Conservation (phyloP, 2,113 vertebrate species). For the Stercorarius parasiticus region DNA sequence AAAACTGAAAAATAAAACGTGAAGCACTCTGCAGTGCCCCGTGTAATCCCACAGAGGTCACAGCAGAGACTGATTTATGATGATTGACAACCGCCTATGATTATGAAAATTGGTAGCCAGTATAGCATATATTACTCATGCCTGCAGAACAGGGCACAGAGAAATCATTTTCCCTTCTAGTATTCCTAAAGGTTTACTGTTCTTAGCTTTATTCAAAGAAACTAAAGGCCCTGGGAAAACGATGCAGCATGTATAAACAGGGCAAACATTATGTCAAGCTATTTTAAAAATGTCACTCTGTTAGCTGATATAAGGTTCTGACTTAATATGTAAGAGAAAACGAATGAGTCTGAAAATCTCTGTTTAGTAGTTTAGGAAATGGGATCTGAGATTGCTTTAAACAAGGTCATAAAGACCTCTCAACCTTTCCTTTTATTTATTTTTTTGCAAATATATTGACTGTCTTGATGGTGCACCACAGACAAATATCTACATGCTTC, state of each 20-base stretch:
- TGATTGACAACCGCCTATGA: neutral
- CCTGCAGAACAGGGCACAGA: neutral
- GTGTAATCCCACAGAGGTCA: neutral
- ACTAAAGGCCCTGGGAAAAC: neutral
- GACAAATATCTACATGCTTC: constrained; percentile 69
- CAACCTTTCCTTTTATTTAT: constrained; percentile 34
- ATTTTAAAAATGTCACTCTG: constrained; percentile 7
- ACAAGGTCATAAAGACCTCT: constrained; percentile 68
- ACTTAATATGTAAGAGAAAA: constrained; percentile 55
- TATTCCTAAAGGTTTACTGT: constrained; percentile 11
- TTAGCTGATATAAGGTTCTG: neutral
- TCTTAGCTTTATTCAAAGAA: constrained; percentile 30
- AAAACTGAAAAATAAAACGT: neutral
- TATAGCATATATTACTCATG: neutral
- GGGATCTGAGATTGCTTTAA: constrained; percentile 66
- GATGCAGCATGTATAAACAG: neutral
- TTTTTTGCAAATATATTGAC: constrained; percentile 39
- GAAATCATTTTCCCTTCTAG: neutral
- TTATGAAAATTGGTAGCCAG: neutral
- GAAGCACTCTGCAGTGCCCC: neutral
- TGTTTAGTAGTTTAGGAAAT: constrained; percentile 67
- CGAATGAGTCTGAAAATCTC: constrained; percentile 55
- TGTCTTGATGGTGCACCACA: constrained; percentile 20
- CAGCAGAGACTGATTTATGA: neutral
- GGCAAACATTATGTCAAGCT: neutral